These are phyloP conservation scores for Aleiodes leptofemur DNA, from an alignment of 2,888 invertebrate species.

Conservation along the genomic window DNA sequence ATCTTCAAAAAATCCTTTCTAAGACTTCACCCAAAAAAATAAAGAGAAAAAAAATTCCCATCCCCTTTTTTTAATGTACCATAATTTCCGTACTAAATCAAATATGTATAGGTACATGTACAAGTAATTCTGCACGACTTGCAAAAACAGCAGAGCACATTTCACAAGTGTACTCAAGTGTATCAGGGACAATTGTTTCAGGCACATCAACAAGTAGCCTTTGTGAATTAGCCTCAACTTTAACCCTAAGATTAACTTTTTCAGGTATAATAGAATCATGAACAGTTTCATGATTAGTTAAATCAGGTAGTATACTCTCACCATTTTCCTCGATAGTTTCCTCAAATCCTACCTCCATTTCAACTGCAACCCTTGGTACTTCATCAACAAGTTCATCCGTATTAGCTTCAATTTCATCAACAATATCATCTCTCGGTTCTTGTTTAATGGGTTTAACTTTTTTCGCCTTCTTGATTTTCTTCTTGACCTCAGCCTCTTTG, in stretches of 20 bases:
- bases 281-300: conserved; percentile 55
- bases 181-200: conserved; percentile 77
- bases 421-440: conserved; percentile 38
- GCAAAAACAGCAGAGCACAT: conserved; percentile 88
- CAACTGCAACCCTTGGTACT: conserved; percentile 65
- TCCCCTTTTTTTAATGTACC: conserved; percentile 8
- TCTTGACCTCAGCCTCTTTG: conserved; percentile 1
- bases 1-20: too few species aligned
- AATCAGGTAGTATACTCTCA: conserved; percentile 68
- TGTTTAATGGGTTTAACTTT: conserved; percentile 29
- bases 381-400: conserved; percentile 45
- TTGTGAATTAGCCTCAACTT: conserved; percentile 67
- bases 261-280: conserved; percentile 36
- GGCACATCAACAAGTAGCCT: conserved; percentile 72
- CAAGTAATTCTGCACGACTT: conserved; percentile 83
- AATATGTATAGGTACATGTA: conserved; percentile 90
- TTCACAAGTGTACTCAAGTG: conserved; percentile 84
- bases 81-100: conserved; percentile 75
- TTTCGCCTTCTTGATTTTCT: not conserved
- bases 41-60: not conserved
- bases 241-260: conserved; percentile 66
- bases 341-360: conserved; percentile 68
- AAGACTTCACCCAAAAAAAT: not conserved
- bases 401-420: conserved; percentile 43
- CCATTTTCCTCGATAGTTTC: conserved; percentile 62